Percentiles rank a stretch among this genome's conserved stretches.
Conservation (phyloP, 2,888 invertebrate genomes). For the Lochmaea crataegi region DNA sequence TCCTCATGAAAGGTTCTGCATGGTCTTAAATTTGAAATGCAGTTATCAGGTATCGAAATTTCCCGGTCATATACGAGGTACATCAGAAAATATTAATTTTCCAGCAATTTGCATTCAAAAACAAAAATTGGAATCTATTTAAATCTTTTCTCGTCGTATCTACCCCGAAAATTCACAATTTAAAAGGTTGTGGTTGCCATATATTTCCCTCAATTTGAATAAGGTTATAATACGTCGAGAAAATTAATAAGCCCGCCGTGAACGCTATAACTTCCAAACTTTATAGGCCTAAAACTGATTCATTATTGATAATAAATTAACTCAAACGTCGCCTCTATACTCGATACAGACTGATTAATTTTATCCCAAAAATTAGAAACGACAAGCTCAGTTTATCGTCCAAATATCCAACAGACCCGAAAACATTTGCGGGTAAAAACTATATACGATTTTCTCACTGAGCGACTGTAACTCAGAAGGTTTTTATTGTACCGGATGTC, state of each 20-base stretch:
- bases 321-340: background rate
- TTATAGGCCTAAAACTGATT: background rate
- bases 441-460: no score
- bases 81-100: no score
- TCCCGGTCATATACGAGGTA: no score
- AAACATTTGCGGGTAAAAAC: background rate
- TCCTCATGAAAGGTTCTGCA: no score
- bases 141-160: no score
- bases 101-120: no score
- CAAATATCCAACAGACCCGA: no score
- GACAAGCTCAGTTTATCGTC: background rate
- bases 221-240: background rate
- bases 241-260: background rate
- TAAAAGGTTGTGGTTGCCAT: background rate
- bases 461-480: no score
- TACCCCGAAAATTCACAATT: background rate
- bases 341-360: slow-evolving; percentile 4
- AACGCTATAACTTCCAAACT: background rate
- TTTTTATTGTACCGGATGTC: no score
- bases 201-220: background rate
- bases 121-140: no score
- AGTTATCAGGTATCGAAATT: no score
- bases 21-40: no score
- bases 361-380: slow-evolving; percentile 4
- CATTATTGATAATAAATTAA: slow-evolving; percentile 8